Evolutionary conservation across 2,888 invertebrate genomes (phyloP), one percentile per base, ranked within the genome.

Genomic region (Drosophila flavopinicola): DNA sequence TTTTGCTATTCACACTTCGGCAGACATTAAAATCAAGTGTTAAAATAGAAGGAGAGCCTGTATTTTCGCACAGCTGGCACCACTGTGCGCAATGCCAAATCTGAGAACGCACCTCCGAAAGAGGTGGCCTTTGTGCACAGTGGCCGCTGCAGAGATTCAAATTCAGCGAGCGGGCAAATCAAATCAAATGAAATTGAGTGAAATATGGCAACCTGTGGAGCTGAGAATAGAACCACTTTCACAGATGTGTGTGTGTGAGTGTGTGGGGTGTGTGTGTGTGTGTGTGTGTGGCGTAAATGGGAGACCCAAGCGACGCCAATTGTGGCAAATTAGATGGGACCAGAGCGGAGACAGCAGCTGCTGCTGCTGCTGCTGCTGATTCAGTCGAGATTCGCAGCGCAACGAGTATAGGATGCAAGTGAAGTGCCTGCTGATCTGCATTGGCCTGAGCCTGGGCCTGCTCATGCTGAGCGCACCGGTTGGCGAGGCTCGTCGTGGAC

Each of bases 401-500:
- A 77, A 73, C 84, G 63, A 60, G 20, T 20, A 20, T 29, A 60
- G 70, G 48, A 91, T 91, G 90, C 88, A 87, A 77, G 73, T 79
- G 29, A 90, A 79, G 77, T 86, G 86, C 53, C 65, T 88, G 65
- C 54, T 85, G 1, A 68, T 72, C 48, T 85, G 89, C 45, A 64
- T 90, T 49, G 82, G 90, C 42, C 70, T 92, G 53, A 84, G 90
- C 60, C 73, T 92, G 51, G 85, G 90, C 53, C 70, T 92, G 33
- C 67, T 92, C 47, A 71, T 93, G 68, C 74, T 92, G 44, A 84
- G 90, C 48, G 87, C 80, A 58, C 87, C 90, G 71, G 61, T 91
- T 30, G 90, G 89, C 57, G 91, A 91, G 15, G 94, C 93, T 2
- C 92, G 96, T 41, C 93, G 96, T 82, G 95, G 94, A 7, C 93